Evolutionary conservation across 2,888 invertebrate species (phyloP).

Genomic region (Thereva unica): DNA sequence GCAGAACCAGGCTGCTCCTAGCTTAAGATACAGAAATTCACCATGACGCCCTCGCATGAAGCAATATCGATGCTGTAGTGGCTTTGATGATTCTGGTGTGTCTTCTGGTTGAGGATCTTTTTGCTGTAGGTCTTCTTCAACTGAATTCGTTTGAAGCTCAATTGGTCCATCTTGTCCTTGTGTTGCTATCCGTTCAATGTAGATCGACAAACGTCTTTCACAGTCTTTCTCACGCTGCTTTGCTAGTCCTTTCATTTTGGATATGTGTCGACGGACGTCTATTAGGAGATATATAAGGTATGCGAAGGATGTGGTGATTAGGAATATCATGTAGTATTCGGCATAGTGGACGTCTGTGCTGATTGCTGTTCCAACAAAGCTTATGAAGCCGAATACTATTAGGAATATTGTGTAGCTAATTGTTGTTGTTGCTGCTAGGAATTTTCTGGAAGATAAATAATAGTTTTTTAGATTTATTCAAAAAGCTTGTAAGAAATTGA

Average conservation of each 20-base stretch:
- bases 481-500: background rate
- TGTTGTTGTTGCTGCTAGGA: slow-evolving; percentile 66
- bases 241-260: slow-evolving; percentile 59
- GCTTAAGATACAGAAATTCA: slow-evolving; percentile 73
- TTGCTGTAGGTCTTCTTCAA: too few relatives aligned
- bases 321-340: slow-evolving; percentile 59
- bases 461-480: background rate
- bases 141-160: background rate
- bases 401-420: slow-evolving; percentile 71
- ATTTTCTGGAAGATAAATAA: slow-evolving; percentile 60
- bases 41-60: slow-evolving; percentile 72
- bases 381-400: slow-evolving; percentile 68
- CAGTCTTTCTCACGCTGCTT: slow-evolving; percentile 55
- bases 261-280: slow-evolving; percentile 66
- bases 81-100: too few relatives aligned
- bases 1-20: slow-evolving; percentile 76
- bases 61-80: slow-evolving; percentile 63
- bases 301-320: slow-evolving; percentile 39
- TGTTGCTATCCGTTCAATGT: slow-evolving; percentile 41
- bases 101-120: too few relatives aligned
- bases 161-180: slow-evolving; percentile 26
- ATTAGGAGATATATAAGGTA: slow-evolving; percentile 66
- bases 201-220: slow-evolving; percentile 55
- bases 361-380: slow-evolving; percentile 67
- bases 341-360: slow-evolving; percentile 59